Evolutionary conservation across 2,113 vertebrate genomes (phyloP), one percentile per base, ranked within the genome.

Genomic region (Lepisosteus oculatus): DNA sequence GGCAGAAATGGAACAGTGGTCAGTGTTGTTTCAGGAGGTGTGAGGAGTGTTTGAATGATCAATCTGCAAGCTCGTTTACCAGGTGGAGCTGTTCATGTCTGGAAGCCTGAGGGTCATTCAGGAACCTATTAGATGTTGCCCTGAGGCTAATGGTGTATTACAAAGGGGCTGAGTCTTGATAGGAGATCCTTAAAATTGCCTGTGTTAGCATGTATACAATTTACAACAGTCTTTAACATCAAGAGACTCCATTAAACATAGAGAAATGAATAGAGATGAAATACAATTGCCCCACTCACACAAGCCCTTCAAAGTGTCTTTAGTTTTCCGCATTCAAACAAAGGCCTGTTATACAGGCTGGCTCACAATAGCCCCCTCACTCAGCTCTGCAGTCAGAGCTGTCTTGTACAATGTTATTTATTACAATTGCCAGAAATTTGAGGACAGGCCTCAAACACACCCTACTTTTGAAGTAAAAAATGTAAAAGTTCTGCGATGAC

Each of bases 61-160:
- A 51, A 51, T 51, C 5, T 51, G 47, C 9, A 9, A 9, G 9
- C 47, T 51, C 5, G 47, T 51, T 51, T 51, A 51, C 84, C 71
- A 84, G 84, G 81, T 83, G 79, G 82, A 80, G 85, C 78, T 83
- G 84, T 73, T 83, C 79, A 81, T 71, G 86, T 87, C 8, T 41
- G 67, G 74, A 86, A 88, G 85, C 77, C 83, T 84, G 80, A 78
- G 78, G 85, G 76, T 82, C 81, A 85, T 85, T 78, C 75, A 87
- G 86, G 84, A 86, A 86, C 85, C 90, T 85, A 89, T 90, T 90
- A 90, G 85, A 81, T 81, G 75, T 85, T 79, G 85, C 86, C 87
- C 72, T 75, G 68, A 80, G 88, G 85, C 82, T 78, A 88, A 86
- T 56, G 65, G 63, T 72, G 70, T 62, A 56, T 29, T 78, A 76